Evolutionary conservation across 2,888 invertebrate genomes (phyloP).

Genomic region (Drosophila pseudotakahashii): DNA sequence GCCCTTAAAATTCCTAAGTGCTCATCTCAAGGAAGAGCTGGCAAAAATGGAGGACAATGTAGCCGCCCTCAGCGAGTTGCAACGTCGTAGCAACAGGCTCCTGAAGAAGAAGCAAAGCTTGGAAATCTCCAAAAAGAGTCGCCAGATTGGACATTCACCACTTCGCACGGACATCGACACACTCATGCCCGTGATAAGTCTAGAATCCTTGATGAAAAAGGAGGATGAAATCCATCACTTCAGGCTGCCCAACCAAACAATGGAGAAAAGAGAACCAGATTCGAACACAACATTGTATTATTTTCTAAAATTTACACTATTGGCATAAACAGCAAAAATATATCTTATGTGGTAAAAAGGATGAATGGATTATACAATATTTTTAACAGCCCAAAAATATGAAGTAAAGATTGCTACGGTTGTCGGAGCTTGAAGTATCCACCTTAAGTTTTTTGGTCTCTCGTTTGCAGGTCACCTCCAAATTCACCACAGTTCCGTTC

Average conservation of each 20-base stretch:
- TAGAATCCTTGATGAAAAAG: too few relatives aligned
- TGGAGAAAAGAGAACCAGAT: neutral
- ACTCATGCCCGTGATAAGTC: neutral
- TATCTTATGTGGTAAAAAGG: neutral
- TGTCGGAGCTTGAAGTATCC: neutral
- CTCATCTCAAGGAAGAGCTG: too few relatives aligned
- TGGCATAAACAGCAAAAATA: neutral
- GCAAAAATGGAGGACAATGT: too few relatives aligned
- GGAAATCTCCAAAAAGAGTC: too few relatives aligned
- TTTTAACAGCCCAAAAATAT: slow-evolving; percentile 1
- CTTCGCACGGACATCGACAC: too few relatives aligned
- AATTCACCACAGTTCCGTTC: neutral
- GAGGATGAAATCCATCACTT: neutral
- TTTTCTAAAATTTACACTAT: neutral
- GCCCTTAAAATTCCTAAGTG: too few relatives aligned
- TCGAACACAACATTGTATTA: neutral
- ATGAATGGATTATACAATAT: neutral
- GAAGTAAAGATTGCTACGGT: neutral
- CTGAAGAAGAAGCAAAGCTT: too few relatives aligned
- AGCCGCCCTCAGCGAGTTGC: too few relatives aligned
- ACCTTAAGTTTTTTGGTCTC: neutral
- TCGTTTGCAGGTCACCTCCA: slow-evolving; percentile 6
- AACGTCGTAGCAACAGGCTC: too few relatives aligned
- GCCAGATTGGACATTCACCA: too few relatives aligned
- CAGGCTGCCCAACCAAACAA: neutral